Base-by-base conservation (phyloP, 2,888 invertebrate genomes). In the Macaria notata region DNA sequence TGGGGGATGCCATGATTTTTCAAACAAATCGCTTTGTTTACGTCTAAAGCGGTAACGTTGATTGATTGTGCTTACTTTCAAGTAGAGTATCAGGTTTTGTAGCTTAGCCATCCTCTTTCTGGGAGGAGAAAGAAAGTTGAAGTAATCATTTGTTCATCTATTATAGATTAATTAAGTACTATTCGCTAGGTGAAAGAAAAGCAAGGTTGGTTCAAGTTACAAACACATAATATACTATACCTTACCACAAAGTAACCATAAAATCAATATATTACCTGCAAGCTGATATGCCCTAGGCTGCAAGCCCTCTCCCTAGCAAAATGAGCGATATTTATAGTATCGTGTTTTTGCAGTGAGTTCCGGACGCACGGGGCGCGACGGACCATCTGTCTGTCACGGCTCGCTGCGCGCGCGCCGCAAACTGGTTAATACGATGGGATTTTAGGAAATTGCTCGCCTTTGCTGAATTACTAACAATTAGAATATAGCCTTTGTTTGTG, bases 311-410 rank as follows among this genome's bases (percentile, higher is more conserved):
- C 42, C 48, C 38, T 39, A 38, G 44, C 43, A 49, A 36, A 44
- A 38, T 44, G 29, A 33, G 44, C 9, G 31, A 44, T 49, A 49
- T 49, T 49, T 54, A 49, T 49, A 49, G 43, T 31, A 9, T 19
- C 41, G 36, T 31, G 57, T 57, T 57, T 57, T 57, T 53, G 45
- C 53, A 49, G 47, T 36, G 44, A 4, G 33, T 6, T 5, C 41
- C 8, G 9, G n/a, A 49, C 31, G 49, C 46, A 46, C 43, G 29
- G 43, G 50, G 51, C 54, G 54, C 9, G 45, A 54, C 54, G 50
- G 44, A 43, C 55, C 59, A 55, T 59, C 59, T 51, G 55, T 55
- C 54, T 36, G 59, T 55, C 59, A 55, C 41, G 59, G 48, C 33
- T 52, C 36, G 52, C 5, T 55, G 45, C 3, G 19, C 19, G 19